A percentile compares a stretch with the other conserved stretches of the same genome.
Conservation (phyloP, 2,797 vertebrate genomes). For the Lagorchestes hirsutus region DNA sequence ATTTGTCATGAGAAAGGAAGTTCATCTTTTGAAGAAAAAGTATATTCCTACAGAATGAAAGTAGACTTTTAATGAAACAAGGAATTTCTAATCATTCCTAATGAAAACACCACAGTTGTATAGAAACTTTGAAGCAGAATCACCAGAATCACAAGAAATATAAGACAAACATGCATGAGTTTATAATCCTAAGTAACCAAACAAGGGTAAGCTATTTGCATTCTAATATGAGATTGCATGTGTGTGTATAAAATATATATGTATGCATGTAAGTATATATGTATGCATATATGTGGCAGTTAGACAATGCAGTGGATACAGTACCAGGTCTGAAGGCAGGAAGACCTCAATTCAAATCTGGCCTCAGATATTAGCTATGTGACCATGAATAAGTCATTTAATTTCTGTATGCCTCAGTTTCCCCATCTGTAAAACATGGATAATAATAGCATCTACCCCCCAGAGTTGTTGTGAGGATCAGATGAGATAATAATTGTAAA, state of each 20-base stretch:
- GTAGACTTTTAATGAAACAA: background rate
- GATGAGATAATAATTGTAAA: background rate
- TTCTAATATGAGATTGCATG: background rate
- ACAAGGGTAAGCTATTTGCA: background rate
- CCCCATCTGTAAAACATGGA: background rate
- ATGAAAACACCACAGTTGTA: background rate
- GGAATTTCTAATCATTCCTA: background rate
- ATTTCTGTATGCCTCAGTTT: background rate
- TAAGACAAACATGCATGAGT: background rate
- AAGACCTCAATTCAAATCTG: background rate
- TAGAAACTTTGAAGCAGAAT: background rate
- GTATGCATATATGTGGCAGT: background rate
- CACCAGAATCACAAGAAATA: background rate
- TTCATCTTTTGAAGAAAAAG: background rate
- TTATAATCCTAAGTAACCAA: background rate
- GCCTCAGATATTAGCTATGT: background rate
- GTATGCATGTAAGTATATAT: background rate
- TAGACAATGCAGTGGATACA: too few species aligned
- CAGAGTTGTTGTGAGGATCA: background rate
- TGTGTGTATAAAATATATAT: background rate
- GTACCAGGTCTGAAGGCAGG: background rate
- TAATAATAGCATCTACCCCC: background rate
- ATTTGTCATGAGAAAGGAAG: background rate
- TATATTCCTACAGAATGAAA: background rate
- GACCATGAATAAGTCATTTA: background rate